phyloP scores from a whole-genome alignment of 1,140 invertebrate genomes.

The Microplitis mediator region DNA sequence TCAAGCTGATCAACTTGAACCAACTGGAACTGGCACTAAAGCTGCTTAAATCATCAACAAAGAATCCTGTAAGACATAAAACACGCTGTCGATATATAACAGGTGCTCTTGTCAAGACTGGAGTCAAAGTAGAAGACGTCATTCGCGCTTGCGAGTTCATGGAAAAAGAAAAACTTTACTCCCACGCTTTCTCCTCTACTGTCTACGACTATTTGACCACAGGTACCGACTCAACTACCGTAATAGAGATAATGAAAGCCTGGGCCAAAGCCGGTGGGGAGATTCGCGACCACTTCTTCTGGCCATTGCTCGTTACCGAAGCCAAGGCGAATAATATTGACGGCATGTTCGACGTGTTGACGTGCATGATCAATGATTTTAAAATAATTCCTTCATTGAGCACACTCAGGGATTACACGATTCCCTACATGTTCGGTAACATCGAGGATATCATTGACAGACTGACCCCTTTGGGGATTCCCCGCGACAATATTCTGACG shows the following conservation, averaged over 20 bases:
- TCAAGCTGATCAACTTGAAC: conserved; percentile 69
- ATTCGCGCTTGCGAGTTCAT: no score
- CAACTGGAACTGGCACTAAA: no score
- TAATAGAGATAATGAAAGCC: conserved; percentile 64
- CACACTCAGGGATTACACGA: conserved; percentile 74
- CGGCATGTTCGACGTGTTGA: conserved; percentile 66
- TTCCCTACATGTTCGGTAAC: conserved; percentile 68
- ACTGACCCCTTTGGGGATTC: conserved; percentile 49
- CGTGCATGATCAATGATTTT: conserved; percentile 67
- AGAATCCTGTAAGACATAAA: not conserved
- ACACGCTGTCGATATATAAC: no score
- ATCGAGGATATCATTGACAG: conserved; percentile 61
- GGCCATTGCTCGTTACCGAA: conserved; percentile 72
- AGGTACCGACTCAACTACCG: conserved; percentile 41
- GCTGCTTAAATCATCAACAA: no score
- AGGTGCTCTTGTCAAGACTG: no score
- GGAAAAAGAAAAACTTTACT: no score
- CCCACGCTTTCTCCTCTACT: no score
- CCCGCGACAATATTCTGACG: not conserved
- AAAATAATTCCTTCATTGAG: conserved; percentile 66
- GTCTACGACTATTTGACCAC: no score
- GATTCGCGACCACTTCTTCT: conserved; percentile 81
- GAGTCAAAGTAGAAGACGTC: no score
- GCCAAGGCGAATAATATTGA: conserved; percentile 63
- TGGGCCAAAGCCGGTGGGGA: conserved; percentile 67